These are phyloP conservation scores for Ceraclea dissimilis DNA, from an alignment of 2,888 invertebrate genomes.

Conservation along the genomic window DNA sequence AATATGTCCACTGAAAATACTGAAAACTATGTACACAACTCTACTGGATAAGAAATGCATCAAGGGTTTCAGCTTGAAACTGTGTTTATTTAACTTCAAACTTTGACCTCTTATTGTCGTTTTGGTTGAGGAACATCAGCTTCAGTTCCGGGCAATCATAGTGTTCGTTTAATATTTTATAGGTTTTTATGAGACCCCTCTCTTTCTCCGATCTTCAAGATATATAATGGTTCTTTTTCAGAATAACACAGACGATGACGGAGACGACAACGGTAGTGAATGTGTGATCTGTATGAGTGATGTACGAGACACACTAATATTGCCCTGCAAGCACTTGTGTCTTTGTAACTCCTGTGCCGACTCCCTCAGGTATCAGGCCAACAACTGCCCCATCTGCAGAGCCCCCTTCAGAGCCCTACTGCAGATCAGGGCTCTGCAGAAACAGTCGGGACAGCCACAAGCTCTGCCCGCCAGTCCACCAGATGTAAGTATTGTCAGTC, in stretches of 20 bases:
- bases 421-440: constrained; percentile 90
- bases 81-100: too few relatives aligned
- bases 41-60: too few relatives aligned
- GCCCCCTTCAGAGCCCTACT: constrained; percentile 96
- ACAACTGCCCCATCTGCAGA: constrained; percentile 97
- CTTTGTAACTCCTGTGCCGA: constrained; percentile 97
- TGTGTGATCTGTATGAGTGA: constrained; percentile 99
- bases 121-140: too few relatives aligned
- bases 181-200: too few relatives aligned
- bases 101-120: too few relatives aligned
- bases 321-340: constrained; percentile 95
- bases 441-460: constrained; percentile 48
- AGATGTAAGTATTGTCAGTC: constrained; percentile 55
- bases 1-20: too few relatives aligned
- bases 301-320: constrained; percentile 90
- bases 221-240: constrained; percentile 28
- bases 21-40: too few relatives aligned
- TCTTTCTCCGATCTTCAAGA: too few relatives aligned
- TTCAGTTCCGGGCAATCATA: too few relatives aligned
- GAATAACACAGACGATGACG: constrained; percentile 70
- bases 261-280: constrained; percentile 92
- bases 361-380: constrained; percentile 92
- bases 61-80: too few relatives aligned
- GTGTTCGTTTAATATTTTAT: too few relatives aligned
- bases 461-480: constrained; percentile 51